A percentile compares a stretch with the other conserved stretches of the same genome.
Conservation (phyloP, 2,113 vertebrate genomes). For the Myrmophylax atrothorax region DNA sequence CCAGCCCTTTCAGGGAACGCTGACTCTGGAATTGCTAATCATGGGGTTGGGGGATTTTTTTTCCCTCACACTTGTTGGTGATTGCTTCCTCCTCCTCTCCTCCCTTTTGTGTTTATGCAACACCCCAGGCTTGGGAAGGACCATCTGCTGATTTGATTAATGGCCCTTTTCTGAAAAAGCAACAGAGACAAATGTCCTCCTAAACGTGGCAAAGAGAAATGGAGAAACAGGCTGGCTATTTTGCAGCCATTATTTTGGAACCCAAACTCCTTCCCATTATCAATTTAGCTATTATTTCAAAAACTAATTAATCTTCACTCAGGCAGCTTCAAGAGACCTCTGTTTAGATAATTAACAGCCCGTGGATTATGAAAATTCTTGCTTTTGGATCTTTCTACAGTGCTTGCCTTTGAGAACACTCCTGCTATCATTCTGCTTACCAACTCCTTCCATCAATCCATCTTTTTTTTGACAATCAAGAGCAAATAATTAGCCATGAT, state of each 20-base stretch:
- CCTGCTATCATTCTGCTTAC: background rate
- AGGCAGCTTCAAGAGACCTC: constrained; percentile 68
- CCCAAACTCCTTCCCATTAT: constrained; percentile 57
- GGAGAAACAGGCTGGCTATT: constrained; percentile 70
- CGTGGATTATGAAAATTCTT: constrained; percentile 69
- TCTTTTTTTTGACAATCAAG: constrained; percentile 73
- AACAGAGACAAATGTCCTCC: constrained; percentile 71
- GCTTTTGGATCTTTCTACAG: constrained; percentile 54
- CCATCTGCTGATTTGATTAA: constrained; percentile 77
- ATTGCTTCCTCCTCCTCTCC: background rate
- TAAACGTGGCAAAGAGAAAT: constrained; percentile 57
- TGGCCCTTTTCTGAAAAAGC: constrained; percentile 53
- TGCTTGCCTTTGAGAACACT: constrained; percentile 52
- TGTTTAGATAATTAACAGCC: constrained; percentile 78
- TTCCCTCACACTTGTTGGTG: background rate
- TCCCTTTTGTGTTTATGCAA: constrained; percentile 37
- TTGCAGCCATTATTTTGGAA: constrained; percentile 72
- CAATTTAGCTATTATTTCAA: constrained; percentile 78
- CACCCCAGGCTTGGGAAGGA: constrained; percentile 41
- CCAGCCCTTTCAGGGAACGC: background rate
- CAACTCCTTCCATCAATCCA: constrained; percentile 58
- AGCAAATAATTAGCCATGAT: constrained; percentile 78
- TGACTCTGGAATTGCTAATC: background rate
- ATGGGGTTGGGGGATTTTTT: background rate
- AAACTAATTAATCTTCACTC: constrained; percentile 80